Base-by-base conservation (phyloP, 2,113 vertebrate genomes). In the Chaetorhynchus papuensis region DNA sequence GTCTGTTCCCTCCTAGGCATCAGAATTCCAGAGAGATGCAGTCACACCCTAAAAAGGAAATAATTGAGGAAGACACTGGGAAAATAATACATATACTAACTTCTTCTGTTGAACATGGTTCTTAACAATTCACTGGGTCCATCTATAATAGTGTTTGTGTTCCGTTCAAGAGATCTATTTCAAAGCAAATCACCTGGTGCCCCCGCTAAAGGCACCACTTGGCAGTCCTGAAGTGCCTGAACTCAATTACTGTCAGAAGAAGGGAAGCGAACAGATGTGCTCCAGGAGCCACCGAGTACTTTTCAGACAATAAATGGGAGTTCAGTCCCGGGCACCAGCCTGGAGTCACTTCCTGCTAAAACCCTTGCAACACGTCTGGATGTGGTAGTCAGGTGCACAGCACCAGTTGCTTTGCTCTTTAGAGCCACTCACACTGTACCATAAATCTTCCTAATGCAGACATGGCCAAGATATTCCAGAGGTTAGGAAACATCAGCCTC, bases 171-270 rank as follows among this genome's bases (percentile, higher is more conserved):
- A 64, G 33, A 61, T 11, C 52, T 5, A 6, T 89, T 93, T 75
- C 66, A 65, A 70, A 85, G 41, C 30, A 61, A 37, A 57, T 82
- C 60, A 70, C 42, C 52, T 24, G 13, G 21, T 77, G 14, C 45
- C 15, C 35, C 35, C 12, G 6, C 50, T 74, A 16, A 88, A 52
- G n/a, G 57, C 18, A 33, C 10, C 0, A 0, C 60, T 56, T 26
- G 5, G 30, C 42, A 35, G 18, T 80, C 44, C 60, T 30, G 41
- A 76, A 49, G 24, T 39, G 3, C 35, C 21, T 10, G 7, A 76
- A n/a, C 72, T 31, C 30, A n/a, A 11, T 69, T 84, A 9, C 23
- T 78, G 5, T 52, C 33, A 42, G n/a, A 13, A 11, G 69, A 77
- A 90, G 27, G 30, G 10, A 72, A 56, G 49, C 14, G 10, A 59